Evolutionary conservation across 1,140 invertebrate species (phyloP).

Genomic region (Zaprionus kolodkinae): DNA sequence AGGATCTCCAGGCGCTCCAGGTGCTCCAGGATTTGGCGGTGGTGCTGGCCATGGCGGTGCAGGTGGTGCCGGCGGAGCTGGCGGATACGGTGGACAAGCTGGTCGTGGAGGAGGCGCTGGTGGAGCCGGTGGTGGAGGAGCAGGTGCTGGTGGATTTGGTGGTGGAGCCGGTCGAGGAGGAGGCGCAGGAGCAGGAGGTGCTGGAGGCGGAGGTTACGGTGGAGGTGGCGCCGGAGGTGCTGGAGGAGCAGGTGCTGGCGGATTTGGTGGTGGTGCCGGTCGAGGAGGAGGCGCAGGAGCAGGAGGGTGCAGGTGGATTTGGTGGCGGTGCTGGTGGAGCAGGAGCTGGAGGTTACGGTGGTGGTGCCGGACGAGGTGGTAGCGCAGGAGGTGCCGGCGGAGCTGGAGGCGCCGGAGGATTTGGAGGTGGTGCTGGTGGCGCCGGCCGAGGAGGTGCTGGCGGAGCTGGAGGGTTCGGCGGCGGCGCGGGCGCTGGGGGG

Average conservation of each 20-base stretch:
- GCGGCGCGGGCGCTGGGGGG: constrained; percentile 26
- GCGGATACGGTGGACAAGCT: constrained; percentile 72
- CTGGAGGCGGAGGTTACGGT: constrained; percentile 64
- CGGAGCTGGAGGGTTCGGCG: constrained; percentile 45
- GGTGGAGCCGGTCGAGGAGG: constrained; percentile 77
- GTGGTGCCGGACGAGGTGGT: constrained; percentile 56
- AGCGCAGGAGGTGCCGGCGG: constrained; percentile 59
- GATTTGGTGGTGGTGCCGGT: constrained; percentile 69
- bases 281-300: neutral
- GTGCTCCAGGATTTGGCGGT: constrained; percentile 69
- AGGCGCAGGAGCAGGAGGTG: constrained; percentile 52
- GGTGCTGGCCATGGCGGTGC: constrained; percentile 70
- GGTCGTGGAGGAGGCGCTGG: constrained; percentile 62
- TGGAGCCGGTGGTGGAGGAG: constrained; percentile 3
- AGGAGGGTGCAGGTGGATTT: constrained; percentile 38
- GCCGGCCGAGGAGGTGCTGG: constrained; percentile 73
- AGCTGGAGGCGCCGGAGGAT: constrained; percentile 38
- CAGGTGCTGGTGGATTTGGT: constrained; percentile 25
- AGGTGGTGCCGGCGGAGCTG: constrained; percentile 17
- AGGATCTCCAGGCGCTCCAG: too few relatives aligned
- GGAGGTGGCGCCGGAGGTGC: constrained; percentile 48
- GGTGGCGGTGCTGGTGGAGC: constrained; percentile 39
- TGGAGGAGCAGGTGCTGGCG: constrained; percentile 73
- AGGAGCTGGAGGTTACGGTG: constrained; percentile 61
- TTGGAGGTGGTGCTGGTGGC: constrained; percentile 24